Evolutionary conservation across 1,140 invertebrate genomes (phyloP), one percentile per base, ranked within the genome.

Genomic region (Sarcophaga peregrina): DNA sequence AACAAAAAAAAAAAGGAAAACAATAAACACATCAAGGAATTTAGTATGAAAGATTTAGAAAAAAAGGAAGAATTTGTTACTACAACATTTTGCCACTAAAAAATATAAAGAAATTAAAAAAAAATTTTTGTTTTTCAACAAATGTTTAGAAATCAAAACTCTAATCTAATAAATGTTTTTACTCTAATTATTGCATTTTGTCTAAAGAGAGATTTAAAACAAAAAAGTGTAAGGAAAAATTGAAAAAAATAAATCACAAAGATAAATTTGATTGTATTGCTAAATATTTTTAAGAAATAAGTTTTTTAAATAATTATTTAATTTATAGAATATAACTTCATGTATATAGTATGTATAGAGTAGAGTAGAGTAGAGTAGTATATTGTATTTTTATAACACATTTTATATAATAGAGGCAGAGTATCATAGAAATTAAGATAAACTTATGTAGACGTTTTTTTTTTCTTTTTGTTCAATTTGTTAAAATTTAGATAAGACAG

Each of bases 391-490:
- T 1, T 37, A 37, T 37, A 37, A 37, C 25, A 37, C 25, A 37
- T 37, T 37, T 37, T 37, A 2, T 37, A 37, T 37, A 37, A 4
- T 37, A 37, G 25, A 37, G 1, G 1, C 25, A 37, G 25, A 37
- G 25, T 37, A 37, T 37, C 4, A 37, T 37, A 4, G 25, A 37
- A 37, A 37, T 37, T 37, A 37, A 37, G 25, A 37, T 37, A 37
- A 37, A 37, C 25, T 37, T 37, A 37, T 37, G 25, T 37, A 37
- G 25, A 37, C 25, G 25, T 37, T 17, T 48, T 46, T 20, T 52
- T 47, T 37, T 82, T 73, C 15, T 48, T 46, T 20, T 52, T 47
- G 52, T 82, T 73, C 15, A n/a, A 74, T 82, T 75, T 82, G 52
- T 47, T 15, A 54, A 78, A 76, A 17, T 46, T 81, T 37, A 37